A percentile compares a stretch with the other conserved stretches of the same genome.
These are phyloP conservation scores for Ceratina japonica DNA, from an alignment of 1,140 invertebrate genomes.

Conservation along the genomic window DNA sequence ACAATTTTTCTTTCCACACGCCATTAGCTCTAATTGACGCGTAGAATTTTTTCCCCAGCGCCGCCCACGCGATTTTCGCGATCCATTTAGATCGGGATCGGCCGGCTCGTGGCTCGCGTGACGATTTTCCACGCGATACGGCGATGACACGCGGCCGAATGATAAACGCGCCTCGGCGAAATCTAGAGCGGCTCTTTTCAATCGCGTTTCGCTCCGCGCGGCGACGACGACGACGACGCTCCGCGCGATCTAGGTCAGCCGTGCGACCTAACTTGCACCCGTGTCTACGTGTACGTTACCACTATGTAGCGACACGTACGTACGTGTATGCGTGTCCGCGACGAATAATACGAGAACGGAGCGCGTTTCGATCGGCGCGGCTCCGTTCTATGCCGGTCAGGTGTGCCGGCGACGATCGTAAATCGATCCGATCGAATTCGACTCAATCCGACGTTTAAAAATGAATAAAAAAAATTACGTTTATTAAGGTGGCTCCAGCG, in stretches of 20 bases:
- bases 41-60: no score
- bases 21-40: no score
- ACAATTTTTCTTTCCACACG: no score
- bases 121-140: conserved; percentile 20
- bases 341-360: conserved; percentile 10
- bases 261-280: conserved; percentile 57
- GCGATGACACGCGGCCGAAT: conserved; percentile 34
- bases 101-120: neutral
- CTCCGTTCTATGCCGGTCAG: conserved; percentile 10
- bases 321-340: conserved; percentile 4
- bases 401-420: conserved; percentile 13
- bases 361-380: conserved; percentile 23
- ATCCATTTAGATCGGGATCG: neutral
- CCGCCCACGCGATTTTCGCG: no score
- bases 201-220: conserved; percentile 46
- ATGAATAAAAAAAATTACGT: no score
- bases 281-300: conserved; percentile 32
- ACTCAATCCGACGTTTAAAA: neutral
- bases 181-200: conserved; percentile 47
- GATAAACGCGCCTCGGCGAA: conserved; percentile 35
- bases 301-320: neutral
- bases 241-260: conserved; percentile 58
- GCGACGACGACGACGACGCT: conserved; percentile 37
- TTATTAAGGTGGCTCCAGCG: no score
- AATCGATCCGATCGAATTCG: conserved; percentile 17